Base-by-base conservation (phyloP, 2,888 invertebrate species). In the Chydorus sphaericus region DNA sequence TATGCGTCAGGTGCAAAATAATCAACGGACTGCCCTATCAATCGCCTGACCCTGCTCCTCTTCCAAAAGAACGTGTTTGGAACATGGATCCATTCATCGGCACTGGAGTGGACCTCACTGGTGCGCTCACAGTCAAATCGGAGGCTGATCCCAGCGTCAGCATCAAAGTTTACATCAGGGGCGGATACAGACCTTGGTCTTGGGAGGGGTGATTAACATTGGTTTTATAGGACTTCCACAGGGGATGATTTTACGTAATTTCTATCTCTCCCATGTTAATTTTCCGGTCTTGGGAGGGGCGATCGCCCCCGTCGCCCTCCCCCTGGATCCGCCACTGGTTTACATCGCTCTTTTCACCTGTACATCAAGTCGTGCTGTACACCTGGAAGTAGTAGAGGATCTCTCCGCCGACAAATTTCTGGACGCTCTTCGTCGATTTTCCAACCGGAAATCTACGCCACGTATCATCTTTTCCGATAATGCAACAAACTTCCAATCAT, bases 331-430 rank as follows among this genome's bases (percentile, higher is more conserved):
- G n/a, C n/a, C n/a, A n/a, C n/a, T n/a, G 30, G 50, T 29, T 3
- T 54, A 54, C 18, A 54, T 54, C 31, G 39, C 16, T 16, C 20
- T 55, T 14, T 39, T 54, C 18, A 53, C 57, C 14, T 52, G 52
- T 26, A 44, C 51, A 16, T 26, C 14, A n/a, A 23, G 30, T 11
- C 23, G 53, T 10, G 49, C 48, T 6, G 18, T 58, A 11, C 56
- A 58, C 36, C 53, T 58, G 11, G 58, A 58, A 28, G 33, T 58
- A 23, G 37, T 49, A 4, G 26, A 53, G n/a, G 29, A 30, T 30
- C 39, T 58, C 20, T 23, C 48, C 10, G 38, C 56, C 7, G 33
- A 53, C 18, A 14, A 37, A 18, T 58, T 57, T 29, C 48, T 57
- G 6, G 20, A 53, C 18, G 58, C 57, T 4, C 48, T 56, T 26